Percentiles rank a stretch among this genome's conserved stretches.
These are phyloP conservation scores for Danio tinwini DNA, from an alignment of 2,797 vertebrate genomes.

Conservation along the genomic window DNA sequence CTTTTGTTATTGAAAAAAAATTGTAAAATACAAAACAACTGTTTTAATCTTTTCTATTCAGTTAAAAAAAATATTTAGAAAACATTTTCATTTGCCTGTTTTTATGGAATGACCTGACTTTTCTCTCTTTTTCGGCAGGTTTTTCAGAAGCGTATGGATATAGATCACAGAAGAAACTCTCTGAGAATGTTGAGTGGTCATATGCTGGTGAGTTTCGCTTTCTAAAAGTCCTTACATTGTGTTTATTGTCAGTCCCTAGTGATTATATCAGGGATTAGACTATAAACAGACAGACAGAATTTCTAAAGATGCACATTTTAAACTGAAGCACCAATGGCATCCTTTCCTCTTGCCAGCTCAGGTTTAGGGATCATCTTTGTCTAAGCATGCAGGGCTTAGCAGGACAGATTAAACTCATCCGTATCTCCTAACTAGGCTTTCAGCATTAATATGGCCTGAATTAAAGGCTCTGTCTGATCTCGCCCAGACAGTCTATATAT, in stretches of 20 bases:
- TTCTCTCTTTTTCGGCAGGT: constrained; percentile 76
- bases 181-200: constrained; percentile 95
- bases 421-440: constrained; percentile 38
- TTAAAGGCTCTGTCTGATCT: constrained; percentile 22
- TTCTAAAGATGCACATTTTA: background rate
- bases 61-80: background rate
- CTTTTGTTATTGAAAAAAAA: background rate
- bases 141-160: constrained; percentile 82
- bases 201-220: constrained; percentile 84
- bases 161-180: constrained; percentile 90
- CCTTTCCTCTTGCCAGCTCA: constrained; percentile 4
- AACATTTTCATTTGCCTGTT: background rate
- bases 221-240: background rate
- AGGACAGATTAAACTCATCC: constrained; percentile 34
- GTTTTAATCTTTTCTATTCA: background rate
- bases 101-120: constrained; percentile 49
- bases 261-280: background rate
- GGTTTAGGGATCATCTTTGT: constrained; percentile 37
- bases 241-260: background rate
- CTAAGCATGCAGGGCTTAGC: constrained; percentile 36
- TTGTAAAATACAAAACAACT: background rate
- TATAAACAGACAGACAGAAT: background rate
- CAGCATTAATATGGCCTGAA: constrained; percentile 34
- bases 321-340: background rate
- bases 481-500: constrained; percentile 9